phyloP scores from a whole-genome alignment of 2,113 vertebrate genomes.

The Phylloscopus whistleri region DNA sequence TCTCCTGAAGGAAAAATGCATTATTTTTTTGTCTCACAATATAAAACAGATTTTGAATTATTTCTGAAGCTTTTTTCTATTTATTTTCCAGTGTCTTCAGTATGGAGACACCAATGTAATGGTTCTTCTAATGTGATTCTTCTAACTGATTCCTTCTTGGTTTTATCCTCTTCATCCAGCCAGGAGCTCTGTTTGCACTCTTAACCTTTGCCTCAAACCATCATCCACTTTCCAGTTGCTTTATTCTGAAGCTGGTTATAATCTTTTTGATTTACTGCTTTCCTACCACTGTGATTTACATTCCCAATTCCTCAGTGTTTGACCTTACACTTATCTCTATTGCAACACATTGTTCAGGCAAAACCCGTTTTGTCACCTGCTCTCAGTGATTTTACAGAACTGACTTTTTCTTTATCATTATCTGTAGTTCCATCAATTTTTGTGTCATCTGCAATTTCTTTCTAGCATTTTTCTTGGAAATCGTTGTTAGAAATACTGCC shows the following conservation, averaged over 20 bases:
- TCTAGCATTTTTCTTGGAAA: neutral
- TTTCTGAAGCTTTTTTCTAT: neutral
- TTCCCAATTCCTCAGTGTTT: neutral
- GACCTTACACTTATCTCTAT: slow-evolving; percentile 6
- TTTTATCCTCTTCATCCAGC: neutral
- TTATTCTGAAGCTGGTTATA: neutral
- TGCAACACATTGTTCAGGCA: neutral
- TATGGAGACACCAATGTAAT: neutral
- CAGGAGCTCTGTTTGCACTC: neutral
- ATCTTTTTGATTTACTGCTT: neutral
- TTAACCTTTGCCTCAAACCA: neutral
- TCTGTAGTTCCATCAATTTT: slow-evolving; percentile 8
- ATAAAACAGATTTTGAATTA: neutral
- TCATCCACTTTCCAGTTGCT: neutral
- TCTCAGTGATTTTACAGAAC: neutral
- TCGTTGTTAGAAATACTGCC: neutral
- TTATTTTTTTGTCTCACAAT: neutral
- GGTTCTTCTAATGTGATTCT: neutral
- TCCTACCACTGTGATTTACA: neutral
- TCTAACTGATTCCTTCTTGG: neutral
- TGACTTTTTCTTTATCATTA: slow-evolving; percentile 15
- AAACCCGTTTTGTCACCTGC: neutral
- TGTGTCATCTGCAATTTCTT: neutral
- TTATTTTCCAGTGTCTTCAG: neutral
- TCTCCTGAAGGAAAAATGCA: neutral